A percentile compares a stretch with the other conserved stretches of the same genome.
Evolutionary conservation across 2,888 invertebrate genomes (phyloP).

Genomic region (Torymus aiolomorphi): DNA sequence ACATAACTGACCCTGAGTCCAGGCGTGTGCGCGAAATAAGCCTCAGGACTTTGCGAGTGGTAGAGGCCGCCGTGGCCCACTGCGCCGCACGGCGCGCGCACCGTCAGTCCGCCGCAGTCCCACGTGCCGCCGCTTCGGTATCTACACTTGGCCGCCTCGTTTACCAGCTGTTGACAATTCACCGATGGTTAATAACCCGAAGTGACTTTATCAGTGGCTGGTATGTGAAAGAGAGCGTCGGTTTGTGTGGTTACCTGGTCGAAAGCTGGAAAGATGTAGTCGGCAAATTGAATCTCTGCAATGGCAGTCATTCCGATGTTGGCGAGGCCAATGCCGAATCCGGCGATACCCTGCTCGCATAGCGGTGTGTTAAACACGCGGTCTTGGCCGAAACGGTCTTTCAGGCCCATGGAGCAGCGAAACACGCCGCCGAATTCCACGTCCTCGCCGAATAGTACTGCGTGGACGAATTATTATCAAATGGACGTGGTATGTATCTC

Average conservation of each 20-base stretch:
- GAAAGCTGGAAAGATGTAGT: conserved; percentile 99
- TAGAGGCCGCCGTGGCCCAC: conserved; percentile 99
- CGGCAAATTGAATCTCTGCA: conserved; percentile 99
- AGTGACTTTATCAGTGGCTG: too few species aligned
- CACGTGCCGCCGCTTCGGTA: conserved; percentile 95
- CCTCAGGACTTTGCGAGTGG: conserved; percentile 99
- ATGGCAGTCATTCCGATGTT: conserved; percentile 94
- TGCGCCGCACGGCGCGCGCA: conserved; percentile 96
- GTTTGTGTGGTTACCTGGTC: conserved; percentile 85
- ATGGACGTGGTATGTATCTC: too few species aligned
- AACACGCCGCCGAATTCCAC: conserved; percentile 99
- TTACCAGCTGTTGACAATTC: conserved; percentile 80
- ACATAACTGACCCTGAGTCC: conserved; percentile 85
- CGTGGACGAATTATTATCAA: too few species aligned
- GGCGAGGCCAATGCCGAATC: conserved; percentile 96
- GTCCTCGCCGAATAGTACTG: conserved; percentile 95
- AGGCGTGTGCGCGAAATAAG: conserved; percentile 96
- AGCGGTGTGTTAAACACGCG: conserved; percentile 98
- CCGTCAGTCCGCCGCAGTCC: conserved; percentile 92
- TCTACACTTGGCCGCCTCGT: conserved; percentile 95
- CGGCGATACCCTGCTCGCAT: conserved; percentile 97
- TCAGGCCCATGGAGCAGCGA: conserved; percentile 93
- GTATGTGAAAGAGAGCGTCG: too few species aligned
- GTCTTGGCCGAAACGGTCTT: conserved; percentile 93
- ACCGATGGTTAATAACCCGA: conserved; percentile 4